A percentile compares a stretch with the other conserved stretches of the same genome.
These are phyloP conservation scores for Echeneis naucrates DNA, from an alignment of 2,797 vertebrate species.

Conservation along the genomic window DNA sequence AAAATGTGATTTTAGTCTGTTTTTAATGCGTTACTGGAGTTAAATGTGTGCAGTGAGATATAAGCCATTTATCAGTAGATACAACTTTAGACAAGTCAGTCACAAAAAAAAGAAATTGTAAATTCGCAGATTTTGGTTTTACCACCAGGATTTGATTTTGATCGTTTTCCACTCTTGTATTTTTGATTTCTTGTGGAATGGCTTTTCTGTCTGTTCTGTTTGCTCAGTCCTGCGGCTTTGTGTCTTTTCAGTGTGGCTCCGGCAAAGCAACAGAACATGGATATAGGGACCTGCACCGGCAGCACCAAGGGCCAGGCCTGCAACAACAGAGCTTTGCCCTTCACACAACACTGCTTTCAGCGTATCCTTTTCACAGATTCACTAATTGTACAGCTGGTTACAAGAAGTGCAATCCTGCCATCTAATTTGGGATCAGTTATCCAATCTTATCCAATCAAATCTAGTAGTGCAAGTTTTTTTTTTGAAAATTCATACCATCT, in stretches of 20 bases:
- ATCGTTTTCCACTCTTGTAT: not conserved
- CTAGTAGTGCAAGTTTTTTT: not conserved
- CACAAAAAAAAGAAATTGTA: not conserved
- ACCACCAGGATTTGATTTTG: not conserved
- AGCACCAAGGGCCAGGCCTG: constrained; percentile 92
- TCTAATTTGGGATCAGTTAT: not conserved
- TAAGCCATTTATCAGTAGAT: not conserved
- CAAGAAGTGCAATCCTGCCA: not conserved
- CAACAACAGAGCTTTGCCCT: constrained; percentile 92
- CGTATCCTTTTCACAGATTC: constrained; percentile 90
- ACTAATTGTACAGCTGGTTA: not conserved
- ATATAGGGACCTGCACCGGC: constrained; percentile 89
- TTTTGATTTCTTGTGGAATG: not conserved
- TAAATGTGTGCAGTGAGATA: not conserved
- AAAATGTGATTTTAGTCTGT: not conserved
- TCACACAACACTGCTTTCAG: constrained; percentile 97
- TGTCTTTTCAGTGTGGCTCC: constrained; percentile 82
- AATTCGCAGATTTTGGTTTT: not conserved
- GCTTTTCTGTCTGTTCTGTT: constrained; percentile 5
- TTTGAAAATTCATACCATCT: not conserved
- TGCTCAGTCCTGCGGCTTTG: constrained; percentile 41
- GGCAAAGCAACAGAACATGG: constrained; percentile 82
- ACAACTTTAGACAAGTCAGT: not conserved
- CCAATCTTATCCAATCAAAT: not conserved
- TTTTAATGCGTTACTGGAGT: too few species aligned